These are phyloP conservation scores for Rhinichthys osculus DNA, from an alignment of 2,797 vertebrate species.

Conservation along the genomic window DNA sequence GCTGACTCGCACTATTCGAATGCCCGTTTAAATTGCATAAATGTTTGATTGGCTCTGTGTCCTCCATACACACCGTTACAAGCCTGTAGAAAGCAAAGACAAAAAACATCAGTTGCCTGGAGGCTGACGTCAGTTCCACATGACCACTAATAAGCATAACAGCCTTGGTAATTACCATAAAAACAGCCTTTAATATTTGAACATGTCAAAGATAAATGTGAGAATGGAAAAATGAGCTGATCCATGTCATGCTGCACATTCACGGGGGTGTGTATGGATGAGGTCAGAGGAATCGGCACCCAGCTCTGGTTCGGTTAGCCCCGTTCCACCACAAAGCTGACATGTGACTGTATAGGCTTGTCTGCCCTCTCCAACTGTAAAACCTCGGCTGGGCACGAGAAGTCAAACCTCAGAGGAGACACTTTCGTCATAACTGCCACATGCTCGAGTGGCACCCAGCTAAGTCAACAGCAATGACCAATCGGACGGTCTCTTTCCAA, in stretches of 20 bases:
- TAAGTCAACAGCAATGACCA: conserved; percentile 54
- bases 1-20: conserved; percentile 76
- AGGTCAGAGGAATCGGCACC: conserved; percentile 45
- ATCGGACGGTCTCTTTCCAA: conserved; percentile 43
- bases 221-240: conserved; percentile 72
- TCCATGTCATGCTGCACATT: conserved; percentile 25
- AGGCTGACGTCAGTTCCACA: conserved; percentile 72
- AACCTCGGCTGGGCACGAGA: conserved; percentile 76
- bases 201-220: conserved; percentile 74
- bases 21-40: conserved; percentile 83
- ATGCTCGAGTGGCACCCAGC: conserved; percentile 46
- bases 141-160: conserved; percentile 75
- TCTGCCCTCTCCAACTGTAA: conserved; percentile 75
- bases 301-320: conserved; percentile 36
- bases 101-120: conserved; percentile 75
- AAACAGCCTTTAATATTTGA: conserved; percentile 74
- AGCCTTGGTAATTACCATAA: conserved; percentile 70
- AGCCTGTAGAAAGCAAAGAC: conserved; percentile 73
- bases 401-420: conserved; percentile 80
- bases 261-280: conserved; percentile 40
- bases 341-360: conserved; percentile 62
- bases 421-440: conserved; percentile 50
- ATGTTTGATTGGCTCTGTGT: conserved; percentile 75
- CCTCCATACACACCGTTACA: conserved; percentile 75
- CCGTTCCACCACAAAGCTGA: conserved; percentile 38